A percentile compares a stretch with the other conserved stretches of the same genome.
Conservation (phyloP, 2,113 vertebrate species). For the Xenopus laevis region DNA sequence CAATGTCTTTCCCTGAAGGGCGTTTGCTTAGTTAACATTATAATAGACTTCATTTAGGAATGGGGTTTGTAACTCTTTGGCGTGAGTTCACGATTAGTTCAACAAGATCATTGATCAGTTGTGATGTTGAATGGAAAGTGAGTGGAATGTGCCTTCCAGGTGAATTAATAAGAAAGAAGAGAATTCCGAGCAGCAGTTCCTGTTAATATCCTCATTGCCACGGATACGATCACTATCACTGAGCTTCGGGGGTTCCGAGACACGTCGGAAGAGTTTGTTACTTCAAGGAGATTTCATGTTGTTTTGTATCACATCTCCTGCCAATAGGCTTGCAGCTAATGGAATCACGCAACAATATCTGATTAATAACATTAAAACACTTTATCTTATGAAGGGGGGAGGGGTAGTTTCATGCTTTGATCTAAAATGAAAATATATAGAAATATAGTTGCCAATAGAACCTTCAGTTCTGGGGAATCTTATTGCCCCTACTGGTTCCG, state of each 20-base stretch:
- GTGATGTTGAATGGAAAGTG: conserved; percentile 50
- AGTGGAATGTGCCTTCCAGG: conserved; percentile 80
- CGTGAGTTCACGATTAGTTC: conserved; percentile 56
- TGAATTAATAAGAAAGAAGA: conserved; percentile 59
- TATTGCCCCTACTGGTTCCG: no score
- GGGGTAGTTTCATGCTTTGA: no score
- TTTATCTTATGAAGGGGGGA: not conserved
- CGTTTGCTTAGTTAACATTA: conserved; percentile 23
- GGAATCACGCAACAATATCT: no score
- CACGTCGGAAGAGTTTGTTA: conserved; percentile 46
- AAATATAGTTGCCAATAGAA: no score
- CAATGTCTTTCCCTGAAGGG: not conserved
- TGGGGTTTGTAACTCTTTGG: conserved; percentile 40
- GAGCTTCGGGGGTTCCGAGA: conserved; percentile 48
- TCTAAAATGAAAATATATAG: no score
- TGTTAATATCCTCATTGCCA: conserved; percentile 50
- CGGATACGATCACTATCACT: conserved; percentile 53
- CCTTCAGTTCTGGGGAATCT: no score
- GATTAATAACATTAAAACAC: no score
- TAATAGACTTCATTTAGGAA: conserved; percentile 22
- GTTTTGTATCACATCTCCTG: no score
- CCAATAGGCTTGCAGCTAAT: no score
- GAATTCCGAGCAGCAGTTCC: conserved; percentile 58
- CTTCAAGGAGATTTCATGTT: conserved; percentile 25
- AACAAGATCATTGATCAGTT: conserved; percentile 50